Evolutionary conservation across 2,888 invertebrate genomes (phyloP).

Genomic region (Hypsopygia costalis): DNA sequence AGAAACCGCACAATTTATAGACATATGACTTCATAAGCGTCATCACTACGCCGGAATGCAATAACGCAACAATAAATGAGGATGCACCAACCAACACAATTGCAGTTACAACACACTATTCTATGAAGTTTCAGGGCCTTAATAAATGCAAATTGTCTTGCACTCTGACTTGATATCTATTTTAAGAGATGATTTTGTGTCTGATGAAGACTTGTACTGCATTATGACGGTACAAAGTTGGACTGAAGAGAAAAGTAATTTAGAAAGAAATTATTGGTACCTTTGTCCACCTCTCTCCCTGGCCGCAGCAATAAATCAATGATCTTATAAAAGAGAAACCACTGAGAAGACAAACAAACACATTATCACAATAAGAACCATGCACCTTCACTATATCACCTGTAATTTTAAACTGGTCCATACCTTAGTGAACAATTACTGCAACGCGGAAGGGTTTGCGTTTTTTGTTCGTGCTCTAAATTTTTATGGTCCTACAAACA

Average conservation of each 20-base stretch:
- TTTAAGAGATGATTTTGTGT: too few relatives aligned
- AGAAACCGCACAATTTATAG: too few relatives aligned
- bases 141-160: too few relatives aligned
- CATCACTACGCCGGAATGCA: neutral
- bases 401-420: slow-evolving; percentile 69
- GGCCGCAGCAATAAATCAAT: slow-evolving; percentile 67
- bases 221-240: too few relatives aligned
- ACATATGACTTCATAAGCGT: neutral
- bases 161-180: too few relatives aligned
- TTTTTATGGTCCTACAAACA: slow-evolving; percentile 64
- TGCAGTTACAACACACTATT: too few relatives aligned
- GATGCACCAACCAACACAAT: too few relatives aligned
- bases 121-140: too few relatives aligned
- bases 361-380: slow-evolving; percentile 67
- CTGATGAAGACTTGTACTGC: too few relatives aligned
- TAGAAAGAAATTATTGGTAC: slow-evolving; percentile 31
- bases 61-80: too few relatives aligned
- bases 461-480: slow-evolving; percentile 73
- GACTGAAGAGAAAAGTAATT: slow-evolving; percentile 5
- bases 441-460: slow-evolving; percentile 67
- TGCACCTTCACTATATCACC: slow-evolving; percentile 76
- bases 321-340: slow-evolving; percentile 63
- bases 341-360: slow-evolving; percentile 53
- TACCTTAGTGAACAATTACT: slow-evolving; percentile 52
- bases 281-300: slow-evolving; percentile 38